Evolutionary conservation across 2,113 vertebrate genomes (phyloP), one percentile per base, ranked within the genome.

Genomic region (Anarhynchus alexandrinus): DNA sequence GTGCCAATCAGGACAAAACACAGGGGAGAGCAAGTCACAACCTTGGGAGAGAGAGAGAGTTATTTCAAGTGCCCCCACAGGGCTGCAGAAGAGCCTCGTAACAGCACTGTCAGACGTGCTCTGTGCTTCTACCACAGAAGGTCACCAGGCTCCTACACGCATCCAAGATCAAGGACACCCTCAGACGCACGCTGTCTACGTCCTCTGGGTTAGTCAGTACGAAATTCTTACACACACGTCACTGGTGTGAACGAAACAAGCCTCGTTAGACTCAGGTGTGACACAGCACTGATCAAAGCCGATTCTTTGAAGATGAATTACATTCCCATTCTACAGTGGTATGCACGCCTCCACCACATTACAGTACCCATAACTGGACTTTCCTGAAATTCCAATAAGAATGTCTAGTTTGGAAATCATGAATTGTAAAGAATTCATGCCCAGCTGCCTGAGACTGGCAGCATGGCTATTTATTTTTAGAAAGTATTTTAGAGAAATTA

Each of bases 171-270:
- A 21, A 27, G 91, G 90, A 67, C 32, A n/a, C 34, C 0, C 18
- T 27, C 62, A 40, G 67, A 49, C 4, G 3, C 36, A 4, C 0
- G 0, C 8, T 58, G 19, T 36, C 38, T 49, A 2, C 1, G 8
- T 16, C 65, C 71, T 80, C 36, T 5, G 49, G 17, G 43, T 25
- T 11, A 43, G 34, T 52, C 45, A 32, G 65, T 30, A 67, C 3
- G 19, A 8, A 72, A 82, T 82, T 47, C 82, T 74, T 43, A 12
- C 15, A 11, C 6, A 13, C 52, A 12, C 5, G 0, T 73, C 42
- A 18, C 54, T 8, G 55, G 51, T 64, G 76, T 20, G 70, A 62
- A 22, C 7, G 69, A 67, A 43, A 27, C 9, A 19, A 77, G 72
- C 45, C 66, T 66, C 32, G 5, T 13, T 2, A 81, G 72, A 19